These are phyloP conservation scores for Oegoconia quadripuncta DNA, from an alignment of 2,888 invertebrate species.

Conservation along the genomic window DNA sequence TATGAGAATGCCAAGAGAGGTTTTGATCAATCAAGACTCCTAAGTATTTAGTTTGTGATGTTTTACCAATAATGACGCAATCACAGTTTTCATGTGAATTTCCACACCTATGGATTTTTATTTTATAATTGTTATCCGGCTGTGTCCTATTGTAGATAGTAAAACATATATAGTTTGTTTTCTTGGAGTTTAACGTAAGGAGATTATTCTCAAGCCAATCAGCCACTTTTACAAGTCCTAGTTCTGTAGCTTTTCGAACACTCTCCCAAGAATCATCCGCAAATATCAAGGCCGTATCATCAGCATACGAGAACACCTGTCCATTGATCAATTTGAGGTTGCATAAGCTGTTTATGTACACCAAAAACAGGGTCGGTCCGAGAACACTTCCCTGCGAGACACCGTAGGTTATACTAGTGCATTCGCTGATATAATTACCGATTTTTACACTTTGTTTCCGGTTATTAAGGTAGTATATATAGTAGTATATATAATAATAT, in stretches of 20 bases:
- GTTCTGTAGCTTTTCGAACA: not conserved
- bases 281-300: not conserved
- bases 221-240: not conserved
- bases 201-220: not conserved
- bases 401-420: too few relatives aligned
- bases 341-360: too few relatives aligned
- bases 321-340: too few relatives aligned
- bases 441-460: too few relatives aligned
- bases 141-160: too few relatives aligned
- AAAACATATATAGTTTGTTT: not conserved
- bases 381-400: too few relatives aligned
- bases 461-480: too few relatives aligned
- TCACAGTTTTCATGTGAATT: not conserved
- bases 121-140: not conserved
- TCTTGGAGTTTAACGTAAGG: not conserved
- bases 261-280: not conserved
- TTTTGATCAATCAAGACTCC: slow-evolving; percentile 3
- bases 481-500: too few relatives aligned
- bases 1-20: slow-evolving; percentile 1
- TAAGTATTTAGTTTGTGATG: slow-evolving; percentile 3
- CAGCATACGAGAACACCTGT: not conserved
- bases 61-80: slow-evolving; percentile 1
- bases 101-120: not conserved
- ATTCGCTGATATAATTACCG: too few relatives aligned
- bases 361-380: too few relatives aligned